Conservation (phyloP, 2,888 invertebrate species). For the Eupithecia dodoneata region DNA sequence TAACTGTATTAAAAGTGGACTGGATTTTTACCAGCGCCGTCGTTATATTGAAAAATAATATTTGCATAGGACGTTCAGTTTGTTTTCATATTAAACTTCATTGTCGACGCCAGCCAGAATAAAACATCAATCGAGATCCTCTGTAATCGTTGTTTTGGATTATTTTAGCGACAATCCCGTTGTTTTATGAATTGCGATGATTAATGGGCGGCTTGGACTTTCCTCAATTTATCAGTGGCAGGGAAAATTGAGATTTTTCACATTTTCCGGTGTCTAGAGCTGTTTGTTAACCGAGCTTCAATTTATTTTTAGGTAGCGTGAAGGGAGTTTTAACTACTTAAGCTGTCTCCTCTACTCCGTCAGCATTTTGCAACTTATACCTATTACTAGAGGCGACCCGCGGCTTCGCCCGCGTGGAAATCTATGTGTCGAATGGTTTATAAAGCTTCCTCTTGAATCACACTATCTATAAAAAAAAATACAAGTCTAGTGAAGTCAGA, state of each 20-base stretch:
- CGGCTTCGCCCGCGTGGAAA: no score
- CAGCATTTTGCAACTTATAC: no score
- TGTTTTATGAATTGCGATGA: slow-evolving; percentile 27
- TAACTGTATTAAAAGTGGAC: neutral
- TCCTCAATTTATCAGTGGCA: slow-evolving; percentile 28
- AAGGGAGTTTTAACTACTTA: neutral
- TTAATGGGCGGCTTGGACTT: slow-evolving; percentile 17
- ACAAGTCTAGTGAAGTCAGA: no score
- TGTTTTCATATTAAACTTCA: neutral
- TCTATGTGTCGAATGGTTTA: no score
- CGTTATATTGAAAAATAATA: slow-evolving; percentile 38
- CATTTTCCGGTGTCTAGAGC: slow-evolving; percentile 11
- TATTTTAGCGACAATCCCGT: slow-evolving; percentile 18
- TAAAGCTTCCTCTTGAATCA: no score
- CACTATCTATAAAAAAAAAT: no score
- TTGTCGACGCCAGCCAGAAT: slow-evolving; percentile 6
- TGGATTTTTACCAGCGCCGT: slow-evolving; percentile 9
- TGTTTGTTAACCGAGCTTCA: neutral
- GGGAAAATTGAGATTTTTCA: slow-evolving; percentile 9
- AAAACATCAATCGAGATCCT: slow-evolving; percentile 6
- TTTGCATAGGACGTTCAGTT: slow-evolving; percentile 26
- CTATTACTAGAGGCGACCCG: no score
- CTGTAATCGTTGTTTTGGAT: slow-evolving; percentile 5
- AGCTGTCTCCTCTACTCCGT: no score
- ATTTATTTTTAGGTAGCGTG: neutral